Percentiles rank a stretch among this genome's conserved stretches.
phyloP scores from a whole-genome alignment of 1,140 invertebrate species.

The Cotesia chilonis region DNA sequence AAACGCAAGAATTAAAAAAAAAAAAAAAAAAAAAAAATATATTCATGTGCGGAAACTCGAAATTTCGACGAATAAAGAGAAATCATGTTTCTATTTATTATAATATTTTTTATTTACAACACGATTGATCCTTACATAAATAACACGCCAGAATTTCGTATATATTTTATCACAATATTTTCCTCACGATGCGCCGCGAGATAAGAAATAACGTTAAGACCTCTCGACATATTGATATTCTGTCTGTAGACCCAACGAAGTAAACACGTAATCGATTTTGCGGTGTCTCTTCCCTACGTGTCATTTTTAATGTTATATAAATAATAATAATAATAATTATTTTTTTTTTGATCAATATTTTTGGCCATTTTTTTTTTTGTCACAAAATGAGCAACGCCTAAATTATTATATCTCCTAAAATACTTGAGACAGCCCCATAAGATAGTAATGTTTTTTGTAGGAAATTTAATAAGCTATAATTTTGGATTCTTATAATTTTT shows the following conservation, averaged over 20 bases:
- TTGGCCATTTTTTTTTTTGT: no score
- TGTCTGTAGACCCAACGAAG: neutral
- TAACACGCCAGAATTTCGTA: no score
- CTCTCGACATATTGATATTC: conserved; percentile 14
- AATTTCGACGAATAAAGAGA: neutral
- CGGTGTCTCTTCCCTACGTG: conserved; percentile 3
- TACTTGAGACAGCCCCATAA: no score
- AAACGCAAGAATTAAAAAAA: no score
- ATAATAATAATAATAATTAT: neutral
- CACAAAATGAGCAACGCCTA: no score
- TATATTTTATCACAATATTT: conserved; percentile 2
- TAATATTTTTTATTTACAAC: neutral
- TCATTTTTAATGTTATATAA: neutral
- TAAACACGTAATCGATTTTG: conserved; percentile 18
- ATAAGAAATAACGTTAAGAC: conserved; percentile 8
- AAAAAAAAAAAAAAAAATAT: no score
- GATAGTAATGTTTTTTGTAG: no score
- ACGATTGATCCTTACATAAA: neutral
- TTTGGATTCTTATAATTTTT: no score
- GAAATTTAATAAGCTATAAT: no score
- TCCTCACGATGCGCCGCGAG: neutral
- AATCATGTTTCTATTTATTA: neutral
- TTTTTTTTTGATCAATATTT: no score
- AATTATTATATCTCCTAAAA: no score
- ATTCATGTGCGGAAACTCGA: no score